Evolutionary conservation across 2,113 vertebrate species (phyloP).

Genomic region (Fregata magnificens): DNA sequence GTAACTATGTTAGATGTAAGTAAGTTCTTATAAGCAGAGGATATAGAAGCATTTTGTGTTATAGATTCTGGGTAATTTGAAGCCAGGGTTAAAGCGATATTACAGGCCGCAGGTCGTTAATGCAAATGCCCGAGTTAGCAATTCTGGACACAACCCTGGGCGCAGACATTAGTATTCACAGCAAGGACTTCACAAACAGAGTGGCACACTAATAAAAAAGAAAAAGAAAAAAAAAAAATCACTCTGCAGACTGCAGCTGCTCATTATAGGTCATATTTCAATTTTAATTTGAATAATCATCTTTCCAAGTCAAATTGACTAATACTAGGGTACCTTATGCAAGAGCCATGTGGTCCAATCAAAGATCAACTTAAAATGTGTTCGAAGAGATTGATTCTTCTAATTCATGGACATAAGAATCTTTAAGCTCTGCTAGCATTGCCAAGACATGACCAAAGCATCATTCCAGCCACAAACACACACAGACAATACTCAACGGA

Average conservation of each 20-base stretch:
- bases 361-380: slow-evolving; percentile 53
- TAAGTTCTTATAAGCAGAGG: background rate
- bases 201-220: background rate
- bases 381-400: slow-evolving; percentile 16
- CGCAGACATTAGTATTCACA: slow-evolving; percentile 41
- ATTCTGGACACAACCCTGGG: slow-evolving; percentile 26
- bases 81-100: slow-evolving; percentile 34
- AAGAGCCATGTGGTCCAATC: slow-evolving; percentile 30
- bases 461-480: background rate
- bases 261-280: slow-evolving; percentile 49
- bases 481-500: background rate
- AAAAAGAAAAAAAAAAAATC: background rate
- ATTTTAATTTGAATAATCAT: slow-evolving; percentile 60
- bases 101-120: slow-evolving; percentile 32
- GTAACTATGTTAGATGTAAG: background rate
- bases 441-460: background rate
- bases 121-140: slow-evolving; percentile 24
- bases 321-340: slow-evolving; percentile 28
- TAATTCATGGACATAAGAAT: background rate
- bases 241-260: background rate
- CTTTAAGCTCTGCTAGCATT: background rate
- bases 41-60: background rate
- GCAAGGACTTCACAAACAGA: slow-evolving; percentile 36
- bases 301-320: slow-evolving; percentile 57
- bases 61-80: slow-evolving; percentile 10